Evolutionary conservation across 2,888 invertebrate genomes (phyloP).

Genomic region (Hemicrepidius hirtus): DNA sequence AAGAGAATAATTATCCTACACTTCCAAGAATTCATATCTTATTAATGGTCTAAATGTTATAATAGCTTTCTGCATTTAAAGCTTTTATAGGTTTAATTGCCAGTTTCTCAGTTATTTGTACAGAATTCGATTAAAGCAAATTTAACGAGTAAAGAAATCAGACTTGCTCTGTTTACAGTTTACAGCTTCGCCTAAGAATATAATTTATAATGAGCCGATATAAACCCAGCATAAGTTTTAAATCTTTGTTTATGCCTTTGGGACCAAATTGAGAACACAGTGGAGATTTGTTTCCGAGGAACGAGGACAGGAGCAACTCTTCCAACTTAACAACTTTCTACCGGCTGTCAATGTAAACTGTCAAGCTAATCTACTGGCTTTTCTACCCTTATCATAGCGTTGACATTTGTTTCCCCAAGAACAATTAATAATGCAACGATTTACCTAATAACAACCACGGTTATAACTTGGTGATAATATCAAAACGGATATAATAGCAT

Average conservation of each 20-base stretch:
- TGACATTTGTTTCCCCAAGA: conserved; percentile 31
- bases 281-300: conserved; percentile 27
- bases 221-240: conserved; percentile 25
- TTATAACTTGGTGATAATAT: conserved; percentile 25
- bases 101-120: conserved; percentile 1
- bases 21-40: too few relatives aligned
- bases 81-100: not conserved
- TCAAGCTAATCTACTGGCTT: conserved; percentile 31
- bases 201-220: conserved; percentile 29
- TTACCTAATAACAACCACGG: conserved; percentile 25
- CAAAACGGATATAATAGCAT: conserved; percentile 4
- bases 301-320: conserved; percentile 25
- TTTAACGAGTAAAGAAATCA: not conserved
- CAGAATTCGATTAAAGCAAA: not conserved
- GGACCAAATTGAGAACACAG: conserved; percentile 24
- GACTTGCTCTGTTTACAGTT: conserved; percentile 6
- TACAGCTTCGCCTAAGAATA: conserved; percentile 1
- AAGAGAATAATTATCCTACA: too few relatives aligned
- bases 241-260: conserved; percentile 33
- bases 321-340: conserved; percentile 28
- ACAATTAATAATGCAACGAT: conserved; percentile 31
- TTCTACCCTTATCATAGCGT: conserved; percentile 31
- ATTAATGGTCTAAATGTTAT: too few relatives aligned
- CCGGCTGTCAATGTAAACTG: conserved; percentile 29
- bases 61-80: too few relatives aligned